Percentiles rank a stretch among this genome's conserved stretches.
These are phyloP conservation scores for Andricus curvator DNA, from an alignment of 2,888 invertebrate genomes.

Conservation along the genomic window DNA sequence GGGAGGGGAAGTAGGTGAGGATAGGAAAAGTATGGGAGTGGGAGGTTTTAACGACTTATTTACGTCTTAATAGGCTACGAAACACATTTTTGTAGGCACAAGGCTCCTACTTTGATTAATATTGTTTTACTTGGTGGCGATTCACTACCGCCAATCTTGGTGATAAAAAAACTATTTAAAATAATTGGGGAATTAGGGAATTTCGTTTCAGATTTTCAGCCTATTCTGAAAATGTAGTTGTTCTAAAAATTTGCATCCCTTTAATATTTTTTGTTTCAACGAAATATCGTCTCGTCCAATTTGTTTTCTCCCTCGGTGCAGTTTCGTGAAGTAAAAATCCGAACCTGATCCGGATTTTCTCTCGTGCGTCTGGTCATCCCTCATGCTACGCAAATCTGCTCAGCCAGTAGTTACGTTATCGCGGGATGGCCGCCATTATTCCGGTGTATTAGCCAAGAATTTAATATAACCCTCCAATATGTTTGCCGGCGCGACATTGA, in stretches of 20 bases:
- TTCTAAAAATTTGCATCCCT: not conserved
- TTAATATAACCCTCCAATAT: constrained; percentile 72
- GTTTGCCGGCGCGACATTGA: constrained; percentile 61
- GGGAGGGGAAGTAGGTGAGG: no score
- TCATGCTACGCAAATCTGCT: constrained; percentile 31
- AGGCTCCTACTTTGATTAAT: no score
- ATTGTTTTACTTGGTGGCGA: no score
- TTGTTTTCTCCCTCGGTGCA: constrained; percentile 17
- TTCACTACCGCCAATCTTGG: no score
- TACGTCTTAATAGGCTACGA: no score
- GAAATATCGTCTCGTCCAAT: constrained; percentile 24
- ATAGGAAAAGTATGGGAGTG: no score
- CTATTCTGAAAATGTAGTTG: no score
- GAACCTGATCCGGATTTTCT: constrained; percentile 39
- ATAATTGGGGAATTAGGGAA: no score
- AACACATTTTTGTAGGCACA: no score
- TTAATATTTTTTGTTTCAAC: not conserved
- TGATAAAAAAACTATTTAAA: no score
- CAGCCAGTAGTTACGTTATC: constrained; percentile 50
- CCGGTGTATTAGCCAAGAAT: constrained; percentile 73
- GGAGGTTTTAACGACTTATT: no score
- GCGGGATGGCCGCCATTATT: constrained; percentile 62
- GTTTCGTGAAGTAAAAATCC: constrained; percentile 33
- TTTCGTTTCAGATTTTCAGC: no score
- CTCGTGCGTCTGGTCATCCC: constrained; percentile 32